Evolutionary conservation across 2,113 vertebrate species (phyloP).

Genomic region (Phalacrocorax brasilianus): DNA sequence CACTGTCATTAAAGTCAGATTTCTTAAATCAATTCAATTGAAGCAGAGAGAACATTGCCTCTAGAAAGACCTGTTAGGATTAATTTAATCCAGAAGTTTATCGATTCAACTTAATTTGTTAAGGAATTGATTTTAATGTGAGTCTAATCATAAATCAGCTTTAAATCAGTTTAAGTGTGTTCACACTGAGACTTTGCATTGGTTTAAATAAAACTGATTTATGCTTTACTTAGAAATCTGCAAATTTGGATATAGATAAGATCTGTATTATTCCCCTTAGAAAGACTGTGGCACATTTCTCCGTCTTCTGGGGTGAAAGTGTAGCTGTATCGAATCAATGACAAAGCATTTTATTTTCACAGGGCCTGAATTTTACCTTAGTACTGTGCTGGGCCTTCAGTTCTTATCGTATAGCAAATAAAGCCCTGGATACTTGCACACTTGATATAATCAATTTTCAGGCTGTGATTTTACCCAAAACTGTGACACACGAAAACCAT

Average conservation of each 20-base stretch:
- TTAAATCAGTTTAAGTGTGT: not conserved
- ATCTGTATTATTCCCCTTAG: not conserved
- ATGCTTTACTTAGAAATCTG: not conserved
- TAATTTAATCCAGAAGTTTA: constrained; percentile 41
- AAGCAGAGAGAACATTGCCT: not conserved
- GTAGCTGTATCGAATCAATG: not conserved
- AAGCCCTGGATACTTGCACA: not conserved
- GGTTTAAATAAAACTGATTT: not conserved
- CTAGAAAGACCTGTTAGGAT: not conserved
- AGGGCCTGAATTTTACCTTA: constrained; percentile 3
- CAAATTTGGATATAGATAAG: not conserved
- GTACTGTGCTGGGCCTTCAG: not conserved
- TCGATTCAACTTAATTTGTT: constrained; percentile 15
- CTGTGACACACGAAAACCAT: not conserved
- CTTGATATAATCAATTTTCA: constrained; percentile 18
- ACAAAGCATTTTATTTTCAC: constrained; percentile 23
- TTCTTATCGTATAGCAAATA: not conserved
- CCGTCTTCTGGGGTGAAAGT: not conserved
- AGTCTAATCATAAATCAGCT: not conserved
- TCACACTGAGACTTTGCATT: not conserved
- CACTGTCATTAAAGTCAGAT: not conserved
- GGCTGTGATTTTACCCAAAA: not conserved
- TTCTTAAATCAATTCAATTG: not conserved
- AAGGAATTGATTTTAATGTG: not conserved
- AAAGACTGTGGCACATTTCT: not conserved